Conservation (phyloP, 2,113 vertebrate species). For the Alligator mississippiensis region DNA sequence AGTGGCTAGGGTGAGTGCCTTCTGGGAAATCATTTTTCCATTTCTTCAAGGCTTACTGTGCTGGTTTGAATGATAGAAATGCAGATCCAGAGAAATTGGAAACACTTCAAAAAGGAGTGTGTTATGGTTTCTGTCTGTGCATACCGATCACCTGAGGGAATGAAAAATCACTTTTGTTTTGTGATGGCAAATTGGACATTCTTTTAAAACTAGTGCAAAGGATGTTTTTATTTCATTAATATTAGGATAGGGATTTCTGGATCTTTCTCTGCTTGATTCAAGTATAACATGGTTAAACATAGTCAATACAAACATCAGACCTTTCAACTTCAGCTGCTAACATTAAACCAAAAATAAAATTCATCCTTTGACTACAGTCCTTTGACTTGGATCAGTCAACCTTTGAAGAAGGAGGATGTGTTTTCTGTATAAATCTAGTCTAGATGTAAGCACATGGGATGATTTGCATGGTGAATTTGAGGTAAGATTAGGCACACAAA, state of each 20-base stretch:
- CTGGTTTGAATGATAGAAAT: conserved; percentile 5
- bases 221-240: background rate
- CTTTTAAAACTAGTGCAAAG: background rate
- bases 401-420: conserved; percentile 38
- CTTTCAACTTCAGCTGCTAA: background rate
- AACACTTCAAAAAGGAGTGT: background rate
- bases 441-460: conserved; percentile 12
- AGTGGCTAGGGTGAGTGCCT: background rate
- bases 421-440: conserved; percentile 17
- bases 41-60: conserved; percentile 14
- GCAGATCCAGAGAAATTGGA: background rate
- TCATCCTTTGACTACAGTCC: background rate
- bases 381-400: conserved; percentile 22
- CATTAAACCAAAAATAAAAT: background rate
- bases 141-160: background rate
- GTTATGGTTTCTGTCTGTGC: background rate
- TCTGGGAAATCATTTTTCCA: conserved; percentile 5
- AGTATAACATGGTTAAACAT: background rate
- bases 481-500: conserved; percentile 17
- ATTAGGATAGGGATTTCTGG: background rate
- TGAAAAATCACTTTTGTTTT: background rate
- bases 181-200: background rate
- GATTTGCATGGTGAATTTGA: conserved; percentile 32
- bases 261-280: background rate
- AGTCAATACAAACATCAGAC: background rate